Conservation (phyloP, 92 coral and sea anemone genomes). For the Heliopora coerulea region DNA sequence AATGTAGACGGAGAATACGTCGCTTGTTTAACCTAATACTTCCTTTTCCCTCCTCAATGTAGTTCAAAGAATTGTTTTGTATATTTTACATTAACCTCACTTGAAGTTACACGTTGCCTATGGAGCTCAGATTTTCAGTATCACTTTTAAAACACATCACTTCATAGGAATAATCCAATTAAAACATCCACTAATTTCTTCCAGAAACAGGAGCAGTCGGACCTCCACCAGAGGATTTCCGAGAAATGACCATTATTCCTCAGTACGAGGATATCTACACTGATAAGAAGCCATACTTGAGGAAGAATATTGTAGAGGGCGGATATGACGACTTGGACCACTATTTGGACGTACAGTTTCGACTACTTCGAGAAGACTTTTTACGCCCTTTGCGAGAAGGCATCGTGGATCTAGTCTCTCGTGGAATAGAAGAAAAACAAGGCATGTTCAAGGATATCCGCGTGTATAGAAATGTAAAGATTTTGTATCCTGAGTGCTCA, state of each 20-base stretch:
- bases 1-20: too few species aligned
- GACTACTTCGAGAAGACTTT: constrained; percentile 88
- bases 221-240: constrained; percentile 84
- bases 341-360: constrained; percentile 91
- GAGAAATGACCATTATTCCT: constrained; percentile 74
- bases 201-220: constrained; percentile 4
- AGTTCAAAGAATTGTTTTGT: too few species aligned
- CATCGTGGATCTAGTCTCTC: constrained; percentile 46
- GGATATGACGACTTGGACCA: constrained; percentile 68
- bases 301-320: constrained; percentile 78
- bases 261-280: constrained; percentile 66
- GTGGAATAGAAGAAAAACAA: constrained; percentile 47
- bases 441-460: constrained; percentile 71
- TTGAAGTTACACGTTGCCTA: too few species aligned
- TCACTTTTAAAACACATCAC: too few species aligned
- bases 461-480: constrained; percentile 67
- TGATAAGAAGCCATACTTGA: constrained; percentile 55
- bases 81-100: too few species aligned
- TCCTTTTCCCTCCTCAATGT: too few species aligned
- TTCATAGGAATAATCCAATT: too few species aligned
- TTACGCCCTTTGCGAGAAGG: constrained; percentile 88
- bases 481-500: constrained; percentile 68
- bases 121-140: too few species aligned
- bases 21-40: too few species aligned
- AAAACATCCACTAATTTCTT: too few species aligned